Conservation (phyloP, 2,888 invertebrate species). For the Bombylius discolor region DNA sequence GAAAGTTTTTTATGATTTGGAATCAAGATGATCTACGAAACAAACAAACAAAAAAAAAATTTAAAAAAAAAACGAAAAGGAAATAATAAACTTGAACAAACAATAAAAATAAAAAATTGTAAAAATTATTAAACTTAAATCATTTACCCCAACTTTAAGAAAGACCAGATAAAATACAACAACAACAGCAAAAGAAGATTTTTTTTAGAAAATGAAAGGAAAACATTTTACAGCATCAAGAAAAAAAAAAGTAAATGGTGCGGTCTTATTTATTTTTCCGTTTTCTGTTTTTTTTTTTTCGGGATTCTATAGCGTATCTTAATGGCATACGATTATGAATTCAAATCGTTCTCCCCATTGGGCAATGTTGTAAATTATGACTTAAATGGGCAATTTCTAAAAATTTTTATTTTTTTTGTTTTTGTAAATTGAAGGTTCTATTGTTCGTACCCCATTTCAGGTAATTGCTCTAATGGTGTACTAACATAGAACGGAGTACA, state of each 20-base stretch:
- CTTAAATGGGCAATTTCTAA: slow-evolving; percentile 8
- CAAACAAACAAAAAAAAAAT: too few species aligned
- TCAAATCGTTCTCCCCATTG: slow-evolving; percentile 13
- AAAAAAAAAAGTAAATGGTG: slow-evolving; percentile 1
- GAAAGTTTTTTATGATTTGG: too few species aligned
- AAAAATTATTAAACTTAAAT: too few species aligned
- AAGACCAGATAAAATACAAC: too few species aligned
- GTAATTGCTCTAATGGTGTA: slow-evolving; percentile 7
- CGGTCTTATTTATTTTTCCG: slow-evolving; percentile 9
- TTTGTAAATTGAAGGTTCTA: neutral
- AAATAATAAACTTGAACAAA: too few species aligned
- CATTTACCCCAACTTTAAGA: too few species aligned
- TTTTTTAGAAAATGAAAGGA: too few species aligned
- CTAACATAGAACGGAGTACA: neutral
- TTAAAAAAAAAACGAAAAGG: too few species aligned
- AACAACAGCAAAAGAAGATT: too few species aligned
- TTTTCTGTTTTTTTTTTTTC: neutral
- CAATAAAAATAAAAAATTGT: too few species aligned
- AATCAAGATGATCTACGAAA: too few species aligned
- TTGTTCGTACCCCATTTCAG: slow-evolving; percentile 5
- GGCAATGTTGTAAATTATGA: slow-evolving; percentile 8
- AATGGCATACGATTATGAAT: slow-evolving; percentile 10
- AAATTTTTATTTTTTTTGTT: neutral
- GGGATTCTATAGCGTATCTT: neutral
- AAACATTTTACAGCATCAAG: too few species aligned